Percentiles rank a stretch among this genome's conserved stretches.
Conservation (phyloP, 1,140 invertebrate genomes). For the Caenorhabditis latens region DNA sequence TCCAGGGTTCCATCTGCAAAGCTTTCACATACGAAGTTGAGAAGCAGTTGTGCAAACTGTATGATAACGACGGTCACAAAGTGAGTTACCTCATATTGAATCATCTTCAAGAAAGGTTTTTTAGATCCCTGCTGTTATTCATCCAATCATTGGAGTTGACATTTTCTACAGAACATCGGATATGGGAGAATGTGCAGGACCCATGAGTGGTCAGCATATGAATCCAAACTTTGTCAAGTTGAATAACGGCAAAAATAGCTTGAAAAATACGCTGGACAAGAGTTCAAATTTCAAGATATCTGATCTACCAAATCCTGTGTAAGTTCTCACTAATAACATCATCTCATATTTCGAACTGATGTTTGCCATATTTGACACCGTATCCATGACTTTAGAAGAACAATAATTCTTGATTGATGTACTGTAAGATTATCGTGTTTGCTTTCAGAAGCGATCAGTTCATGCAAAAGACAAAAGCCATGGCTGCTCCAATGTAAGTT, state of each 20-base stretch:
- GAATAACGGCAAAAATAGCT: slow-evolving; percentile 11
- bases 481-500: slow-evolving; percentile 41
- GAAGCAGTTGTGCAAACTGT: slow-evolving; percentile 35
- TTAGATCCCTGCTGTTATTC: slow-evolving; percentile 59
- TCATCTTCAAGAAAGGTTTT: not conserved
- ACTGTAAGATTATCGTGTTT: not conserved
- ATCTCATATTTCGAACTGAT: not conserved
- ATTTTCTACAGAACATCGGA: slow-evolving; percentile 41
- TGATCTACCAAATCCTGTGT: not conserved
- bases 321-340: not conserved
- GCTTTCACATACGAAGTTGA: slow-evolving; percentile 54
- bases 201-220: slow-evolving; percentile 37
- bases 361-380: no score
- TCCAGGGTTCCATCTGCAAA: slow-evolving; percentile 57
- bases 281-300: slow-evolving; percentile 17
- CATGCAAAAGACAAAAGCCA: slow-evolving; percentile 21
- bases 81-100: not conserved
- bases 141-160: slow-evolving; percentile 57
- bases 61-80: slow-evolving; percentile 55
- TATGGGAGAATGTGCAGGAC: slow-evolving; percentile 51
- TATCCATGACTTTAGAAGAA: no score
- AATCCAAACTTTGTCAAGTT: slow-evolving; percentile 45
- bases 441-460: slow-evolving; percentile 17
- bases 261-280: slow-evolving; percentile 7
- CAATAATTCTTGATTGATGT: no score